Evolutionary conservation across 2,888 invertebrate species (phyloP), one percentile per base, ranked within the genome.

Genomic region (Meandrusa payeni): DNA sequence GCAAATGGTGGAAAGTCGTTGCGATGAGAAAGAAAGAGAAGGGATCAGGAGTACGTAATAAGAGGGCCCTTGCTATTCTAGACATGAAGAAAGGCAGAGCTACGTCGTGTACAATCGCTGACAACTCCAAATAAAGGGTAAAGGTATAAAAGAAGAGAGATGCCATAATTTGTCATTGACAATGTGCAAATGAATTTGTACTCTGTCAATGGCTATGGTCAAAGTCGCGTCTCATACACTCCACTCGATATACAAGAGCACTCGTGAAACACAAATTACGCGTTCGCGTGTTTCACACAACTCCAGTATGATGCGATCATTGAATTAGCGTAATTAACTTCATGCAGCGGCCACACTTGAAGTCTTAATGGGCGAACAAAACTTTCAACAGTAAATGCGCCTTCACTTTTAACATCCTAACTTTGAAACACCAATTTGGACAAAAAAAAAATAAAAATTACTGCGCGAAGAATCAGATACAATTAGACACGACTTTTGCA

Each of bases 251-350:
- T 19, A 20, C 20, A 12, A 12, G 33, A 41, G 12, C 29, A 47
- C 52, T 66, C 73, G 70, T 73, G 64, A 75, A 73, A 72, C 67
- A 60, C 61, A 72, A 72, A 83, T 76, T 67, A 67, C 65, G 51
- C 52, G 52, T 62, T 80, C 68, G 81, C 79, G 78, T 80, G 81
- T 15, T 37, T 43, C 28, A 17, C 36, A 34, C 36, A 9, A 12
- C n/a, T 57, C 59, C 57, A 50, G 47, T 50, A 62, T 70, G 75
- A 74, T 73, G 74, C 76, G 69, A 81, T 76, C 78, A 74, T 76
- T 75, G 74, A 71, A 77, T 82, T 78, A 78, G 69, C 64, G 65
- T 58, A 69, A 73, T 72, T 69, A 72, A 71, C 70, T 69, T 68
- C 62, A 70, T 69, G 69, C 70, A 71, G 59, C 65, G 67, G 63